Conservation (phyloP, 2,113 vertebrate genomes). For the Ceratotherium simum region DNA sequence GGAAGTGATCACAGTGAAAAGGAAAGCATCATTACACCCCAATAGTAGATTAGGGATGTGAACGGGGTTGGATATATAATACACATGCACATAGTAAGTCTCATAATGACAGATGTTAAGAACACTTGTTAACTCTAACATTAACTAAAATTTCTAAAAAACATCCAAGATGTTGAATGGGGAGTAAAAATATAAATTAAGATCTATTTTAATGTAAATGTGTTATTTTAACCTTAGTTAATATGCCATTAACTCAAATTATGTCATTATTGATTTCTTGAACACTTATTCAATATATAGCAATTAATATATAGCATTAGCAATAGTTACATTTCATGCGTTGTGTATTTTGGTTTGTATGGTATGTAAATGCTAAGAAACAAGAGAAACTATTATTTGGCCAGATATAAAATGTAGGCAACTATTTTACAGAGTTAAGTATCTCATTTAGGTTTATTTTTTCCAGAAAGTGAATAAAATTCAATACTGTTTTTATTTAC, state of each 20-base stretch:
- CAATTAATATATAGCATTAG: background rate
- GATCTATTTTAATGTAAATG: background rate
- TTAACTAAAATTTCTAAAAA: slow-evolving; percentile 51
- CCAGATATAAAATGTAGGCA: background rate
- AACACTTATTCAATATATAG: background rate
- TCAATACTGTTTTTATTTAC: background rate
- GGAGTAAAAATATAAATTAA: background rate
- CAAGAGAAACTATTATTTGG: background rate
- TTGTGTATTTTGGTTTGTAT: background rate
- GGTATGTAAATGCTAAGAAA: background rate
- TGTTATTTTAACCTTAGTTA: background rate
- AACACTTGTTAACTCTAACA: slow-evolving; percentile 6
- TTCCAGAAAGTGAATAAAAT: background rate
- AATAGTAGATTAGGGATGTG: background rate
- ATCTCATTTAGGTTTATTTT: slow-evolving; percentile 34
- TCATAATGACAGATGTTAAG: background rate
- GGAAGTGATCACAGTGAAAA: background rate
- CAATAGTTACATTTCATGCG: background rate
- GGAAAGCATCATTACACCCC: background rate
- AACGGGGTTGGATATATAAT: slow-evolving; percentile 17
- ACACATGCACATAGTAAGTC: background rate
- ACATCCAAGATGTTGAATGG: background rate
- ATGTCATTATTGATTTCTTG: background rate
- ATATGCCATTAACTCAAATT: background rate
- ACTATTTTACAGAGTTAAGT: background rate